A percentile compares a stretch with the other conserved stretches of the same genome.
Evolutionary conservation across 2,797 vertebrate species (phyloP).

Genomic region (Simalia tracyae): DNA sequence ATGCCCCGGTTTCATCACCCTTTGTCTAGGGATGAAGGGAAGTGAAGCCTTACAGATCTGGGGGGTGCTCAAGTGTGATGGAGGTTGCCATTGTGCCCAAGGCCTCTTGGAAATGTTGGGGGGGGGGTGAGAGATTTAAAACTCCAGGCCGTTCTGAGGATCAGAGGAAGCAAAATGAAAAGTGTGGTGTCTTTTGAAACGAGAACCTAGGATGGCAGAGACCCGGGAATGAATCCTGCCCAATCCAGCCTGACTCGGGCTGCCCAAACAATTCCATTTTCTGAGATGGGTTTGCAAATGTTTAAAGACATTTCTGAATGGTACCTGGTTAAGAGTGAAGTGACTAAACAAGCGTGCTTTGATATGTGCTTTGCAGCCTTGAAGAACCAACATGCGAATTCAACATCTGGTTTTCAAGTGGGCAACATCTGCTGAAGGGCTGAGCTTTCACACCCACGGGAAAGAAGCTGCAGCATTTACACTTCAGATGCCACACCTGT

Average conservation of each 20-base stretch:
- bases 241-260: too few species aligned
- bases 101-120: background rate
- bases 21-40: background rate
- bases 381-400: too few species aligned
- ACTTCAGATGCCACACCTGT: background rate
- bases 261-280: background rate
- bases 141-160: background rate
- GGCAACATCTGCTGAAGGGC: too few species aligned
- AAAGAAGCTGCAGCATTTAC: fast-evolving
- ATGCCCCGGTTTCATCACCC: background rate
- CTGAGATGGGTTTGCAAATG: background rate
- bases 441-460: too few species aligned
- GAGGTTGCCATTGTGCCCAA: background rate
- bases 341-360: background rate
- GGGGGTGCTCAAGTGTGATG: background rate
- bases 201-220: background rate
- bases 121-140: background rate
- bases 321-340: background rate
- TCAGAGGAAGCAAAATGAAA: background rate
- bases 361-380: background rate
- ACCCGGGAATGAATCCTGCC: too few species aligned
- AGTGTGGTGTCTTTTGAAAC: background rate
- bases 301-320: background rate
- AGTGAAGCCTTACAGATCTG: background rate
- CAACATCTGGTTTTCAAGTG: background rate